Evolutionary conservation across 2,797 vertebrate species (phyloP), one percentile per base, ranked within the genome.

Genomic region (Malacoraja senta): DNA sequence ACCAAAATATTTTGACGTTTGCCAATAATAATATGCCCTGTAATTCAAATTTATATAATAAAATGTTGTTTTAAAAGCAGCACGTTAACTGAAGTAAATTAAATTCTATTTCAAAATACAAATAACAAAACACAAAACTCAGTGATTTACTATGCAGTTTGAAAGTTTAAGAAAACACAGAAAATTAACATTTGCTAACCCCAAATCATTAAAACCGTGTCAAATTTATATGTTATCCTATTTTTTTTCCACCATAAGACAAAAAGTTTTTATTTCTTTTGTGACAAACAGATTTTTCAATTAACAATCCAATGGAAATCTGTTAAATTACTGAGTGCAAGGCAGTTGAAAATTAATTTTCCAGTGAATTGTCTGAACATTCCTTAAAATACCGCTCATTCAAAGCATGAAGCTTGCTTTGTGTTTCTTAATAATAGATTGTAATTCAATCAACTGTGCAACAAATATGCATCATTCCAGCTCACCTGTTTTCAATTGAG

Each of bases 381-480:
- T 90, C 86, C 53, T 61, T 63, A 65, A 88, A 88, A 88, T 71
- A 91, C n/a, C n/a, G 12, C 32, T 58, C 68, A 74, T 35, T 76
- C 71, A 92, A 74, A 35, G 71, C 15, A 76, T 53, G 53, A 7
- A 53, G 13, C 7, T 92, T 35, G 21, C n/a, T 92, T 92, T 76
- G 90, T 76, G 38, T 92, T 76, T 26, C 90, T 92, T 92, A 76
- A 92, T 92, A 92, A 91, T 91, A 76, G 71, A 92, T n/a, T 92
- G 71, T 76, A 92, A 92, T 92, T 92, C 26, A 76, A 92, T 74
- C 44, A 26, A 58, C 71, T 15, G 21, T n/a, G 3, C 71, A 8
- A 19, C 90, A 76, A 92, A 76, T 71, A 53, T 76, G 74, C 63
- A 90, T 68, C 35, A 76, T 76, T 91, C 71, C 71, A 76, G 35